Evolutionary conservation across 37 sponge, comb jelly and placozoan species (phyloP).

Genomic region (Cliona cf. orientalis): DNA sequence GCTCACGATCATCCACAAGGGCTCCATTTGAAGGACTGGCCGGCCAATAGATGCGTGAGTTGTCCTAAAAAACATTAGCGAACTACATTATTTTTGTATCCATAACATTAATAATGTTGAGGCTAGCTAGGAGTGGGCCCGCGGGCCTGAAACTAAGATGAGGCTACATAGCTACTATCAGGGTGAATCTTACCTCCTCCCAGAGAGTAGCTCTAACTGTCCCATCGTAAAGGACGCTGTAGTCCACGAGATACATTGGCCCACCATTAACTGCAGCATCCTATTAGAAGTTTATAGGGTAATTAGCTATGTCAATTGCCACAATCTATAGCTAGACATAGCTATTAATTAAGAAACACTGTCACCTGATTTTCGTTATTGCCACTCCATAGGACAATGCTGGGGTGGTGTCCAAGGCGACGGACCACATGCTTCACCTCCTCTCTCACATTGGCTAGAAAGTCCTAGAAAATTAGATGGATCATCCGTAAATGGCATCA

Average conservation of each 20-base stretch:
- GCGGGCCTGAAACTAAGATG: too few relatives aligned
- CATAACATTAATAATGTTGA: too few relatives aligned
- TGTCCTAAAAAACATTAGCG: conserved; percentile 54
- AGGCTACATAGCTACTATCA: too few relatives aligned
- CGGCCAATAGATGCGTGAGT: conserved; percentile 86
- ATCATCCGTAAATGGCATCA: too few relatives aligned
- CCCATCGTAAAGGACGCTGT: conserved; percentile 82
- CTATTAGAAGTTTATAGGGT: too few relatives aligned
- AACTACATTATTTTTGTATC: too few relatives aligned
- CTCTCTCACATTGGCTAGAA: conserved; percentile 78
- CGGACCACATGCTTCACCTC: conserved; percentile 81
- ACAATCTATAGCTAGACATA: too few relatives aligned
- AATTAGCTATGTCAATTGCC: too few relatives aligned
- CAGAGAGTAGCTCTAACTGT: conserved; percentile 69
- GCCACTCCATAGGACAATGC: conserved; percentile 95
- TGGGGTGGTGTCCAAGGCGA: conserved; percentile 82
- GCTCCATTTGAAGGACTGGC: conserved; percentile 91
- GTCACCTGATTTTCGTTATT: conserved; percentile 99
- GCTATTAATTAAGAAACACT: too few relatives aligned
- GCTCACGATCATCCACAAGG: conserved; percentile 54
- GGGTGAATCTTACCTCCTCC: conserved; percentile 76
- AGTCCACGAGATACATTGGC: too few relatives aligned
- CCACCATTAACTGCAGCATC: too few relatives aligned
- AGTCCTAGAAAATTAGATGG: conserved; percentile 66
- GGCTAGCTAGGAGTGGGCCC: too few relatives aligned